These are phyloP conservation scores for Euzetes globulus DNA, from an alignment of 2,888 invertebrate genomes.

Conservation along the genomic window DNA sequence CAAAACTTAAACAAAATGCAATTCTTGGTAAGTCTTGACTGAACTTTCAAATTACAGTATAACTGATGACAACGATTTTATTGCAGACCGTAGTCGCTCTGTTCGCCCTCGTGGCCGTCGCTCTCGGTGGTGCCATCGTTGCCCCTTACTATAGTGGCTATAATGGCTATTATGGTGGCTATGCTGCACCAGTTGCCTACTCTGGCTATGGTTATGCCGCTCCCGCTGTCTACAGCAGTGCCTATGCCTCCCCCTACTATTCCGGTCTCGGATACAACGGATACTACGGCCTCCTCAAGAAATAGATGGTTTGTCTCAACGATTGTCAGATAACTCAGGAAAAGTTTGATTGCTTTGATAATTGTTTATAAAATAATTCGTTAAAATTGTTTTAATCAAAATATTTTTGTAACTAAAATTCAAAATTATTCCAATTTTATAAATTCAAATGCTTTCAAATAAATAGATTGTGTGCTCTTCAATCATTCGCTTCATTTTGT, in stretches of 20 bases:
- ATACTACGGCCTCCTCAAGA: not conserved
- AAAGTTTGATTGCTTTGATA: too few species aligned
- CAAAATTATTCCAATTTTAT: too few species aligned
- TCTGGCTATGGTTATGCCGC: not conserved
- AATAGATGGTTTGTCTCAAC: not conserved
- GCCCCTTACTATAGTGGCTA: not conserved
- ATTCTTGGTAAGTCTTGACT: not conserved
- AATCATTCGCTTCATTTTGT: too few species aligned
- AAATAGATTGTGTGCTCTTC: too few species aligned
- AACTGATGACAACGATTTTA: not conserved
- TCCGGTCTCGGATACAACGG: not conserved
- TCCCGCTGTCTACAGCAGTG: not conserved
- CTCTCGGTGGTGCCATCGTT: not conserved
- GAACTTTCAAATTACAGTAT: not conserved
- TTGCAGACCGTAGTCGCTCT: not conserved
- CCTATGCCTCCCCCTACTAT: not conserved
- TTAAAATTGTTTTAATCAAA: too few species aligned
- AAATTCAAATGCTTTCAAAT: too few species aligned
- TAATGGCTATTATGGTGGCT: not conserved
- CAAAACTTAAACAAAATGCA: not conserved
- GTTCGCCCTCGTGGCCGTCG: not conserved
- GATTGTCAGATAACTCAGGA: too few species aligned
- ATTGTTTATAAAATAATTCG: too few species aligned
- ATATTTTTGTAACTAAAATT: too few species aligned
- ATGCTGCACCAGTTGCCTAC: not conserved